Evolutionary conservation across 2,797 vertebrate genomes (phyloP).

Genomic region (Sebastiscus albofasciatus): DNA sequence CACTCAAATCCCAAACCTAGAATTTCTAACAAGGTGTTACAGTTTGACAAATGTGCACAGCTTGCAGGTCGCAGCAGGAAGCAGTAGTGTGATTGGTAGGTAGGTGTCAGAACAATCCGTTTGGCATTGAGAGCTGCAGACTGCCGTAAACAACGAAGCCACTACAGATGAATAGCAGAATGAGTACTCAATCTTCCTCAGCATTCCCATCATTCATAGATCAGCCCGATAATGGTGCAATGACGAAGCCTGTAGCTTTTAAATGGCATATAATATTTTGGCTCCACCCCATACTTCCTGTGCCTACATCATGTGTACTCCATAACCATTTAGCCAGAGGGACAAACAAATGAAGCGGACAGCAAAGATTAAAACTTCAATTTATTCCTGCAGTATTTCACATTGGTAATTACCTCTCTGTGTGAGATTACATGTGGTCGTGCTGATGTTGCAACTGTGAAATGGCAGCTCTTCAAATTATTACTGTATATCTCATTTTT

Average conservation of each 20-base stretch:
- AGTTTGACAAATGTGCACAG: conserved; percentile 34
- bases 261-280: background rate
- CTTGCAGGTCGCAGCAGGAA: conserved; percentile 32
- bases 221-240: background rate
- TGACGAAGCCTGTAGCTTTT: background rate
- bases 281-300: background rate
- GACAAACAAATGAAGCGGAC: background rate
- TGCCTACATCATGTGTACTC: background rate
- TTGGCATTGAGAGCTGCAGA: conserved; percentile 25
- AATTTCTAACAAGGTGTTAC: conserved; percentile 25
- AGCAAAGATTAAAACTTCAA: background rate
- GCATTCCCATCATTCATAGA: background rate
- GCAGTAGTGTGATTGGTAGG: conserved; percentile 15
- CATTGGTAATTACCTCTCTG: background rate
- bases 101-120: conserved; percentile 30
- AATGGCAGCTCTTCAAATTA: background rate
- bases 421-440: background rate
- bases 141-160: background rate
- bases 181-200: background rate
- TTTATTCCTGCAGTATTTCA: background rate
- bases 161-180: background rate
- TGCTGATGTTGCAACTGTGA: background rate
- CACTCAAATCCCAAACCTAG: conserved; percentile 9
- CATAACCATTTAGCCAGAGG: background rate
- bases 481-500: background rate